A percentile compares a stretch with the other conserved stretches of the same genome.
Evolutionary conservation across 2,797 vertebrate genomes (phyloP).

Genomic region (Antennarius maculatus): DNA sequence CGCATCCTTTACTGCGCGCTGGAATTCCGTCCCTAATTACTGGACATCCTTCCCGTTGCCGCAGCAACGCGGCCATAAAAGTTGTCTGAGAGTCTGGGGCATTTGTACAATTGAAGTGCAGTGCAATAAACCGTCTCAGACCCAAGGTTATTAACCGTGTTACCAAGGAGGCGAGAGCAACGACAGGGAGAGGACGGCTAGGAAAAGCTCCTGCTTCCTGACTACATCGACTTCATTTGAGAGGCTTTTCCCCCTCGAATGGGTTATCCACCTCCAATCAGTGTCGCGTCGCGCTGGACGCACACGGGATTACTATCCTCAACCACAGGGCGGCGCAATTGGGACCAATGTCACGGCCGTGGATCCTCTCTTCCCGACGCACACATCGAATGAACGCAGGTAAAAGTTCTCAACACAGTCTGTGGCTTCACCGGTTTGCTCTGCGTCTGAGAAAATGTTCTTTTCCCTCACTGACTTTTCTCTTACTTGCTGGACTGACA

Average conservation of each 20-base stretch:
- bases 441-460: no score
- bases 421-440: conserved; percentile 1
- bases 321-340: conserved; percentile 92
- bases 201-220: conserved; percentile 49
- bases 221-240: conserved; percentile 59
- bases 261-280: conserved; percentile 46
- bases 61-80: conserved; percentile 91
- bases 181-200: conserved; percentile 65
- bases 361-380: conserved; percentile 63
- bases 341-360: conserved; percentile 98
- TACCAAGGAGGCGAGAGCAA: conserved; percentile 79
- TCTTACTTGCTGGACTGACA: conserved; percentile 11
- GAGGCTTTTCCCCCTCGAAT: conserved; percentile 42
- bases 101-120: conserved; percentile 88
- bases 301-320: conserved; percentile 13
- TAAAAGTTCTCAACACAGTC: conserved; percentile 47
- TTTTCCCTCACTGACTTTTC: background rate
- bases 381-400: conserved; percentile 62
- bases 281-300: conserved; percentile 16
- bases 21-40: conserved; percentile 94
- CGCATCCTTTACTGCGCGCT: conserved; percentile 86
- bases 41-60: conserved; percentile 89
- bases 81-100: conserved; percentile 84
- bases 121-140: conserved; percentile 88
- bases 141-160: conserved; percentile 86